Conservation (phyloP, 1,140 invertebrate species). For the Tetramorium alpestre region DNA sequence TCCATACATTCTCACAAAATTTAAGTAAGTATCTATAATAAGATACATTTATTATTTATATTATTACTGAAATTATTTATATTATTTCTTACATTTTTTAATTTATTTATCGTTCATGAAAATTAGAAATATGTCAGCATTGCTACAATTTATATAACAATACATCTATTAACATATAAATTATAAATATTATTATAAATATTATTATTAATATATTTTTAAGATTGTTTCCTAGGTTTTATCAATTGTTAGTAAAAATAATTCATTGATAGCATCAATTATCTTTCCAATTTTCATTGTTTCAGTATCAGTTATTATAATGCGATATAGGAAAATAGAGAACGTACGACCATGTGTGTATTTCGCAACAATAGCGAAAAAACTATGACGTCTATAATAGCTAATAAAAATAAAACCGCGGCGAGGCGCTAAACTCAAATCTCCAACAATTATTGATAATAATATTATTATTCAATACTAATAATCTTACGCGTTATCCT, state of each 20-base stretch:
- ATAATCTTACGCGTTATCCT: conserved; percentile 84
- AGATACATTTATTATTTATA: conserved; percentile 4
- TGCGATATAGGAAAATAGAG: too few relatives aligned
- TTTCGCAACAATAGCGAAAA: too few relatives aligned
- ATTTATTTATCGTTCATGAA: background rate
- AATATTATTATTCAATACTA: background rate
- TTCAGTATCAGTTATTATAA: background rate
- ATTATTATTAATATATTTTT: background rate
- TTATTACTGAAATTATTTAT: background rate
- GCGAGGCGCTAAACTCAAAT: too few relatives aligned
- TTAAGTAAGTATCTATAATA: conserved; percentile 57
- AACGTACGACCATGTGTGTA: too few relatives aligned
- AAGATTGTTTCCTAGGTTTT: background rate
- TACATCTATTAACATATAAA: background rate
- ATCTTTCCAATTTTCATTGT: background rate
- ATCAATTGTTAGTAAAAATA: conserved; percentile 5
- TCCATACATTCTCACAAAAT: conserved; percentile 64
- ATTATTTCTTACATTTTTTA: too few relatives aligned
- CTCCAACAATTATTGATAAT: background rate
- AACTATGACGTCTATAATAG: too few relatives aligned
- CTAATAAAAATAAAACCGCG: too few relatives aligned
- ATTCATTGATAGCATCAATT: background rate
- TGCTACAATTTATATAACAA: background rate
- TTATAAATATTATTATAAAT: background rate
- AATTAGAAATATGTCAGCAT: background rate